Evolutionary conservation across 2,888 invertebrate species (phyloP), one percentile per base, ranked within the genome.

Genomic region (Metalampra italica): DNA sequence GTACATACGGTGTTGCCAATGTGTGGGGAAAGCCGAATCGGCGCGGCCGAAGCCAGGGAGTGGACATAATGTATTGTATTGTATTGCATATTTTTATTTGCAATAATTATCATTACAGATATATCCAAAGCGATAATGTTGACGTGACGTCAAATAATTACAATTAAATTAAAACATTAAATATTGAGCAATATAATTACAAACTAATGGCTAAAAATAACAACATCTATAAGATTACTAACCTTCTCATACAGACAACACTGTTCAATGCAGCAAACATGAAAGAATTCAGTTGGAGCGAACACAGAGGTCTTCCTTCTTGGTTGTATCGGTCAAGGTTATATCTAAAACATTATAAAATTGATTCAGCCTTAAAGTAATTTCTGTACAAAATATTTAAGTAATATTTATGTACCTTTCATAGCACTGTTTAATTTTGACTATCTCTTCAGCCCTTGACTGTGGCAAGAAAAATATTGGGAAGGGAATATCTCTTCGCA

Each of bases 231-330:
- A 22, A 22, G 5, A 12, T 14, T 39, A 67, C 71, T 56, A 80
- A 92, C 68, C 97, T 91, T 57, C 96, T 91, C 45, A 96, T 89
- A 75, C 98, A 98, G 0, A 96, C 94, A 59, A 93, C 93, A 2
- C 96, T 94, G 75, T 96, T 94, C 0, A 95, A 94, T 1, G 98
- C 96, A 1, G 96, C 97, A 79, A 92, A 94, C 98, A 98, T 98
- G 64, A 96, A 95, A 0, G 95, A 92, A 56, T 92, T 92, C 62
- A 98, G 89, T 80, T 98, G 94, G 1, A 97, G 84, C n/a, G 97
- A 94, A 76, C 98, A 98, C 37, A 98, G 82, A 0, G 97, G 94
- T 56, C 93, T 89, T 13, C 91, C 82, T 8, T 80, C 78, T 66
- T 95, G 95, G 45, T 90, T 90, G 4, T 90, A 83, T 60, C 88